Percentiles rank a stretch among this genome's conserved stretches.
phyloP scores from a whole-genome alignment of 2,888 invertebrate species.

The Agonopterix heracliana region DNA sequence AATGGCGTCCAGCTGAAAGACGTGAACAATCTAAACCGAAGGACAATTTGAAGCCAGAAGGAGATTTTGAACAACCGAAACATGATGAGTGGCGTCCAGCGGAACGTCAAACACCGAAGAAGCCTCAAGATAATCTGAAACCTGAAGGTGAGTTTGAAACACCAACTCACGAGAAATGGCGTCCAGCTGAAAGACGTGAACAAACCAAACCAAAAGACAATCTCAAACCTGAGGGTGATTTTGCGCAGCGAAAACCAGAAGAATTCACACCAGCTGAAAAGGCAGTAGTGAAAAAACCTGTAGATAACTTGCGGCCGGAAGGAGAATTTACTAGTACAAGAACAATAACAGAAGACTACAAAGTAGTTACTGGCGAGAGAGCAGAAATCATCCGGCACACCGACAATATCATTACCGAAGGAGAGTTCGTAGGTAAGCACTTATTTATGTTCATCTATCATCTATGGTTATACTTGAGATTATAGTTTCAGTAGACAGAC shows the following conservation, averaged over 20 bases:
- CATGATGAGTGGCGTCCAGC: slow-evolving; percentile 36
- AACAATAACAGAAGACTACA: slow-evolving; percentile 74
- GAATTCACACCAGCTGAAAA: slow-evolving; percentile 52
- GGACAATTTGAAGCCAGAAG: slow-evolving; percentile 74
- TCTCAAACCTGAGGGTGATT: slow-evolving; percentile 72
- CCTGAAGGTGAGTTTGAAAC: slow-evolving; percentile 70
- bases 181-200: slow-evolving; percentile 56
- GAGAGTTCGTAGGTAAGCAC: slow-evolving; percentile 79
- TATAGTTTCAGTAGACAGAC: too few species aligned
- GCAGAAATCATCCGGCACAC: slow-evolving; percentile 79
- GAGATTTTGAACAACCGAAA: slow-evolving; percentile 63
- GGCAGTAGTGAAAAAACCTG: slow-evolving; percentile 48
- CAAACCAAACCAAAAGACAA: slow-evolving; percentile 71
- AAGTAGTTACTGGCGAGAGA: slow-evolving; percentile 77
- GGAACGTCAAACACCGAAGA: slow-evolving; percentile 42
- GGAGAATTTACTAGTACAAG: slow-evolving; percentile 77
- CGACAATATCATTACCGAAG: slow-evolving; percentile 80
- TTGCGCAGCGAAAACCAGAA: slow-evolving; percentile 44
- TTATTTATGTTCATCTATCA: neutral
- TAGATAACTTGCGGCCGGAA: slow-evolving; percentile 66
- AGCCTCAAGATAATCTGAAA: slow-evolving; percentile 72
- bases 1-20: slow-evolving; percentile 70
- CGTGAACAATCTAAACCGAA: slow-evolving; percentile 60
- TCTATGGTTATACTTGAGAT: neutral
- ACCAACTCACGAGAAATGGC: slow-evolving; percentile 61